Base-by-base conservation (phyloP, 2,888 invertebrate species). In the Tenthredo notha region DNA sequence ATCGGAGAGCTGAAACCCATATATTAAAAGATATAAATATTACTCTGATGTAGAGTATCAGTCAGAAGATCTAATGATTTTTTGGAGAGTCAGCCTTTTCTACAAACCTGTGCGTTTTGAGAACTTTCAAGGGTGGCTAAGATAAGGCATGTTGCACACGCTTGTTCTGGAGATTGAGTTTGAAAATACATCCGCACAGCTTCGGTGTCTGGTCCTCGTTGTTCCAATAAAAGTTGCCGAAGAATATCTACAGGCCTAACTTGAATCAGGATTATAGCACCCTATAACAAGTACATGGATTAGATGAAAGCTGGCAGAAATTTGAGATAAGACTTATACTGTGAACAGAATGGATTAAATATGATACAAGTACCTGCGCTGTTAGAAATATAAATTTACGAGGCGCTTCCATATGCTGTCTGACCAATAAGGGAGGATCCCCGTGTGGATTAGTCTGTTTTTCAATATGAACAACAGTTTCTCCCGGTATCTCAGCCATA, bases 191-290 rank as follows among this genome's bases (percentile, higher is more conserved):
- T 95, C 90, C 97, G 97, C 6, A 98, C 96, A 10, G 97, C 95
- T 87, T 97, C 97, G 25, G 97, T 96, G 88, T 98, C 98, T 0
- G 98, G 97, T 0, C 98, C 98, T 89, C 96, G 96, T 90, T 97
- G 97, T 88, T 98, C 97, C 0, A 96, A 93, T 47, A 99, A 94
- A 86, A 99, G 94, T 87, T 98, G 96, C 12, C 97, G 95, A 85
- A 99, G 94, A 87, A 98, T 95, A 93, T 99, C 99, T 0, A 98
- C 97, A 4, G 99, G 98, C 74, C 98, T 96, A 54, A 98, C 95
- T 91, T 98, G 97, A 84, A 96, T 95, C 87, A 98, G 95, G 87
- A 98, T 96, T 90, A 98, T 97, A 18, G 98, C 97, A 12, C 99
- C 96, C 94, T 96, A 87, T 50, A 87, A 86, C n/a, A 77, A 84